These are phyloP conservation scores for Pinctada fucata DNA, from an alignment of 2,888 invertebrate species.

Conservation along the genomic window DNA sequence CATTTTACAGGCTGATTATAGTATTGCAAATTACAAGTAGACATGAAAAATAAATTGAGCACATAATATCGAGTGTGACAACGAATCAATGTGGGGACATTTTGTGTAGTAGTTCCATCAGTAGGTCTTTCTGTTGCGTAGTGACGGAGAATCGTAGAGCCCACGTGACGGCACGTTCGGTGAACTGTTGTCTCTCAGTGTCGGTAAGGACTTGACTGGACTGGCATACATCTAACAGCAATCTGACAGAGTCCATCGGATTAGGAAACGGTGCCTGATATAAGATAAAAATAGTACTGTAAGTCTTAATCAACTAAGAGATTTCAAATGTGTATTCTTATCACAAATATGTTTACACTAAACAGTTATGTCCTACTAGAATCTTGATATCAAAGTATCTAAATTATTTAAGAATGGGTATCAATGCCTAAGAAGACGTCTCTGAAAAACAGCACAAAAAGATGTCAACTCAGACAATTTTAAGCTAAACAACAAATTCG, in stretches of 20 bases:
- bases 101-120: conserved; percentile 37
- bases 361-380: no score
- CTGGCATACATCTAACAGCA: conserved; percentile 58
- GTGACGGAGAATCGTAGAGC: conserved; percentile 64
- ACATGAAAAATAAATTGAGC: no score
- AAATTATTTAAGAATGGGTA: no score
- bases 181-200: conserved; percentile 54
- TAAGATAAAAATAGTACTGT: background rate
- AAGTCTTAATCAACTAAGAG: no score
- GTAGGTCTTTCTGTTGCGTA: conserved; percentile 57
- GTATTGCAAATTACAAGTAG: no score
- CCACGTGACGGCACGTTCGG: conserved; percentile 56
- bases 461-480: no score
- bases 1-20: no score
- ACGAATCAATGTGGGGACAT: background rate
- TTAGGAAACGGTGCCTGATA: conserved; percentile 65
- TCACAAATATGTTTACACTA: background rate
- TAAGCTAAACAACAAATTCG: no score
- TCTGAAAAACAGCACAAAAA: no score
- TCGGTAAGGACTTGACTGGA: conserved; percentile 45
- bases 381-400: no score
- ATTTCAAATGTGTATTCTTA: background rate
- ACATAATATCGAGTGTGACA: no score
- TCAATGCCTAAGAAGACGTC: no score
- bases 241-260: conserved; percentile 58